Evolutionary conservation across 1,140 invertebrate species (phyloP), one percentile per base, ranked within the genome.

Genomic region (Panulirus ornatus): DNA sequence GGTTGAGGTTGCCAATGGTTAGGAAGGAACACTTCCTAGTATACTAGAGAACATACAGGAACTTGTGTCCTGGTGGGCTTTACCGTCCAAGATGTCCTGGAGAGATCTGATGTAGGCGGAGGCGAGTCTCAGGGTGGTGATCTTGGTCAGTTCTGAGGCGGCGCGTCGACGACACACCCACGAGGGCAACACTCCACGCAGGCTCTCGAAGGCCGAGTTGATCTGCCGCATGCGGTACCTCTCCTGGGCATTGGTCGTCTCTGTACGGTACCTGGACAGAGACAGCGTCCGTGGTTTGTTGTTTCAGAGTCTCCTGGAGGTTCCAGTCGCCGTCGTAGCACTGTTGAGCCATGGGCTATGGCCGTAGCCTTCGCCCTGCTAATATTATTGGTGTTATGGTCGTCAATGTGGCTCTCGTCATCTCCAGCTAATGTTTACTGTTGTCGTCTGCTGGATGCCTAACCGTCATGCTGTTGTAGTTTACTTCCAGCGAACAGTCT

Each of bases 221-320:
- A n/a, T n/a, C n/a, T n/a, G n/a, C 71, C 96, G 94, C 97, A 98
- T 98, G 63, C 97, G 94, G 78, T 95, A 96, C 30, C 97, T 93
- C 94, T 98, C 97, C 5, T 97, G 94, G 0, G 97, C 97, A 94
- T 98, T 98, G 0, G 97, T 97, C 0, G 97, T 97, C 94, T 97
- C 97, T 90, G 97, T 95, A 27, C 97, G 94, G 94, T 98, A 98
- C 93, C 98, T 98, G 87, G 78, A 82, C 30, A 89, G 76, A n/a
- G 87, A 76, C 58, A 76, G 75, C 3, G 87, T 44, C 47, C 87
- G 44, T 1, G 87, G 63, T 54, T 89, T 89, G 47, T n/a, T 71
- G 76, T 16, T 54, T n/a, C 44, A 79, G 81, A 11, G 81, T 83
- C 54, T 83, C 81, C 54, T 63, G 81, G 54, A 83, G 40, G 34